phyloP scores from a whole-genome alignment of 1,140 invertebrate species.

The Episyrphus balteatus region DNA sequence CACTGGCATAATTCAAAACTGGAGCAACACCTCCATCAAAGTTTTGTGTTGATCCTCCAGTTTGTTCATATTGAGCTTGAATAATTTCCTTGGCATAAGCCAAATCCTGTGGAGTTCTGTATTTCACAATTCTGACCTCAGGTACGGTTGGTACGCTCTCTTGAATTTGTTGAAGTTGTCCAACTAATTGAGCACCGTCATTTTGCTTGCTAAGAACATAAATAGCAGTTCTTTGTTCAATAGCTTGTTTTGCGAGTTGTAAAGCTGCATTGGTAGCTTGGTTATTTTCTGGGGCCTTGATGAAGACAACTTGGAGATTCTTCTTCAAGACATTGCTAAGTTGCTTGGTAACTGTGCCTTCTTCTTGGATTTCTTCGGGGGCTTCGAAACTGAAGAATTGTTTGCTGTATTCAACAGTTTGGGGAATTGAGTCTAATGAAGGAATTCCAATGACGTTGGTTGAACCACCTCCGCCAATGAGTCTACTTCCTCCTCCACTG shows the following conservation, averaged over 20 bases:
- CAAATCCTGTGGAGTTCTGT: neutral
- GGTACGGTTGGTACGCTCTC: neutral
- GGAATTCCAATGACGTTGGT: no score
- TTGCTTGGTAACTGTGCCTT: no score
- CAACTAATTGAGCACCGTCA: neutral
- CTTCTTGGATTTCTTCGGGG: slow-evolving; percentile 4
- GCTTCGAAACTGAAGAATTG: slow-evolving; percentile 2
- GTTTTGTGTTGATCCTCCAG: slow-evolving; percentile 22
- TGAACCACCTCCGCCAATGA: slow-evolving; percentile 10
- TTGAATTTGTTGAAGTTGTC: neutral
- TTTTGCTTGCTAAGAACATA: neutral
- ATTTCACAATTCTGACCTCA: neutral
- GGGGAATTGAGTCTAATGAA: neutral
- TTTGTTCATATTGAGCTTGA: slow-evolving; percentile 2
- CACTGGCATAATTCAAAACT: slow-evolving; percentile 17
- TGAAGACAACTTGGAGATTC: neutral
- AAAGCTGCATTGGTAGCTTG: neutral
- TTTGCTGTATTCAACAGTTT: slow-evolving; percentile 12
- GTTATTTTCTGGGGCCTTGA: neutral
- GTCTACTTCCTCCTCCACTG: slow-evolving; percentile 15
- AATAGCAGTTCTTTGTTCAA: neutral
- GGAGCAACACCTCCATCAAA: slow-evolving; percentile 26
- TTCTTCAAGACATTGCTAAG: no score
- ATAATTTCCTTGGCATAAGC: neutral
- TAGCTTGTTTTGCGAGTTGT: neutral